A percentile compares a stretch with the other conserved stretches of the same genome.
phyloP scores from a whole-genome alignment of 2,113 vertebrate species.

The Cephalopterus ornatus region DNA sequence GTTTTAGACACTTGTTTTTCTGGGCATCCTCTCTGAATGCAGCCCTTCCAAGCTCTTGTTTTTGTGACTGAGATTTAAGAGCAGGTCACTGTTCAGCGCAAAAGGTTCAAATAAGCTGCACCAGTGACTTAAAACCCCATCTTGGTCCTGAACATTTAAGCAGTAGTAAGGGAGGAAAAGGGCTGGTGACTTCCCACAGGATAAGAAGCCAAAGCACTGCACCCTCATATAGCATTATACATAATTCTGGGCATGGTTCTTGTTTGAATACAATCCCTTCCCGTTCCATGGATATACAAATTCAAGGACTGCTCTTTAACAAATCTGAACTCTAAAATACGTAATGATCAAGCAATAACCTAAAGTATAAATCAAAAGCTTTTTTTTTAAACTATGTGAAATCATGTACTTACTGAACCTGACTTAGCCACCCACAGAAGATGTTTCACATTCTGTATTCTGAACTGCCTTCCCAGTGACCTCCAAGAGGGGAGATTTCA shows the following conservation, averaged over 20 bases:
- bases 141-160: not conserved
- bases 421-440: not conserved
- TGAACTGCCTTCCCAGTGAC: not conserved
- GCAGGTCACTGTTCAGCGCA: not conserved
- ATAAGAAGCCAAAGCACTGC: not conserved
- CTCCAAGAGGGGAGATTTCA: not conserved
- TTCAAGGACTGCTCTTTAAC: not conserved
- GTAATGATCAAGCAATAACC: not conserved
- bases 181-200: not conserved
- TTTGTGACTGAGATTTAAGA: not conserved
- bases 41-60: not conserved
- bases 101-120: not conserved
- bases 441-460: not conserved
- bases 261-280: not conserved
- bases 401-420: not conserved
- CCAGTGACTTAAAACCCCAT: not conserved
- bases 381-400: not conserved
- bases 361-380: not conserved
- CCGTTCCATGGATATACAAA: not conserved
- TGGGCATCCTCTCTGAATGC: not conserved
- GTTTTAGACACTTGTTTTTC: not conserved
- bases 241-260: not conserved
- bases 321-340: not conserved
- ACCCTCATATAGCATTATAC: not conserved
- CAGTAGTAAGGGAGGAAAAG: not conserved